Evolutionary conservation across 92 coral and sea anemone species (phyloP), one percentile per base, ranked within the genome.

Genomic region (Porites cylindrica): DNA sequence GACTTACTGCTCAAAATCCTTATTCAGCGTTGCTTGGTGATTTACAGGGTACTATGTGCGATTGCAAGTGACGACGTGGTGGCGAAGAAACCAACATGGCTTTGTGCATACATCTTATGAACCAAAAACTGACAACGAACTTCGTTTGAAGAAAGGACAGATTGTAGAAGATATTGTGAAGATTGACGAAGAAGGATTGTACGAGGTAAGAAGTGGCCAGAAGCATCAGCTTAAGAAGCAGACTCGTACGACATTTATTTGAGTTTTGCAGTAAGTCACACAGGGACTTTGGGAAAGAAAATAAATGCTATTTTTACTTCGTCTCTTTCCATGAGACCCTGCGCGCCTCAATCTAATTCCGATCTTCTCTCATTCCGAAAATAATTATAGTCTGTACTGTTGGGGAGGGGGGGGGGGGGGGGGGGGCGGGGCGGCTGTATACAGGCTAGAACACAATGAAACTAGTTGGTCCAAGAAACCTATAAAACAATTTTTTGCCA

Each of bases 101-200:
- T 75, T 78, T 77, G 90, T 88, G 1, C 82, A 78, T 21, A 79
- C 85, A 21, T 63, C 87, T 3, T 88, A 73, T 71, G 61, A 80
- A 18, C 90, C 94, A 20, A 82, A 52, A 51, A 75, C 72, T 24
- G 89, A 73, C 69, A 84, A 88, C 63, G 94, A 91, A 59, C 86
- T 91, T 82, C 67, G 60, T 3, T 73, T 91, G 18, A 64, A 4
- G 51, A 80, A 80, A 20, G 92, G 94, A 1, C 86, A 84, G n/a
- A 67, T 56, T 17, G 61, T 91, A 18, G 9, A 51, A 20, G 91
- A 88, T 19, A 70, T 82, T 60, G 73, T 74, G 26, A 81, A 62
- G 66, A 29, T 75, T 17, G 77, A 85, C 19, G 68, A 66, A 9
- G 78, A 78, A 8, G 90, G 94, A n/a, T 88, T 88, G 92, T 88